These are phyloP conservation scores for Drosophila picticornis DNA, from an alignment of 2,888 invertebrate species.

Conservation along the genomic window DNA sequence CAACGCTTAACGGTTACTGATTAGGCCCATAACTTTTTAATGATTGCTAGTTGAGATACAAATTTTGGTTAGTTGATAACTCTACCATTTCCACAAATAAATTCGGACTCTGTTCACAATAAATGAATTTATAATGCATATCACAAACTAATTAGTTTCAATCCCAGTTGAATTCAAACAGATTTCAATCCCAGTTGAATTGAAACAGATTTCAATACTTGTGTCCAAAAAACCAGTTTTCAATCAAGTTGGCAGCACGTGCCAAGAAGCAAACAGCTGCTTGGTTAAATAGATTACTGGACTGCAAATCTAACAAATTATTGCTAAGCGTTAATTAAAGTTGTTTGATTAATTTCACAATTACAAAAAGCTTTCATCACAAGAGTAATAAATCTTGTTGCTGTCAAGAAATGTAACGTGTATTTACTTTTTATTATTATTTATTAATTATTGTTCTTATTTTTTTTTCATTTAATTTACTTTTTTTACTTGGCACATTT, in stretches of 20 bases:
- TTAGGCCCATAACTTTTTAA: neutral
- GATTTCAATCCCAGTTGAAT: too few relatives aligned
- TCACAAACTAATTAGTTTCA: neutral
- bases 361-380: neutral
- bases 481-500: neutral
- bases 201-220: neutral
- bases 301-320: neutral
- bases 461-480: neutral
- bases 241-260: slow-evolving; percentile 8
- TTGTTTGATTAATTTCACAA: neutral
- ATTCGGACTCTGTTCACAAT: neutral
- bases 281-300: neutral
- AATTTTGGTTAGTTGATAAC: neutral
- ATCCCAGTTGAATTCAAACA: neutral
- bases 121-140: neutral
- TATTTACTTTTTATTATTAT: neutral
- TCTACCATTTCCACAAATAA: neutral
- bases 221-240: slow-evolving; percentile 2
- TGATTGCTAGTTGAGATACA: neutral
- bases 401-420: neutral
- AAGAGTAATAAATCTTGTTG: neutral
- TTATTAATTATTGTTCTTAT: too few relatives aligned
- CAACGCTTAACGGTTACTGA: neutral
- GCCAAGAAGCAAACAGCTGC: neutral
- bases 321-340: neutral